A percentile compares a stretch with the other conserved stretches of the same genome.
Conservation (phyloP, 2,888 invertebrate species). For the Dicycla oo region DNA sequence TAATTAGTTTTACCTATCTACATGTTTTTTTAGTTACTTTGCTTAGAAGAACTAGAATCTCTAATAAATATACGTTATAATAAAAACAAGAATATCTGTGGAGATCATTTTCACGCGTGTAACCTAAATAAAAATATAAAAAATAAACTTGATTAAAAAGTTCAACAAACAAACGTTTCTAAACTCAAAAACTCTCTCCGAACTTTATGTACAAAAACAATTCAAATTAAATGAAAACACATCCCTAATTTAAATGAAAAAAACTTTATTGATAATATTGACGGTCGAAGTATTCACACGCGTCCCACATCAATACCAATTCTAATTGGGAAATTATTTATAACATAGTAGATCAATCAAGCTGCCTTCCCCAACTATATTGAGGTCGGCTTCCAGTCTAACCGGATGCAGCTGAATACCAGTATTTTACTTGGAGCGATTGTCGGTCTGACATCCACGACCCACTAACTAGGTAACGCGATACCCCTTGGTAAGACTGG, state of each 20-base stretch:
- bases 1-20: background rate
- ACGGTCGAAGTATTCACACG: too few relatives aligned
- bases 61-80: background rate
- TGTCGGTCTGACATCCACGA: too few relatives aligned
- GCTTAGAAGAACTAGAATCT: background rate
- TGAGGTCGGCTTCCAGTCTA: too few relatives aligned
- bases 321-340: background rate
- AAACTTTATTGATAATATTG: background rate
- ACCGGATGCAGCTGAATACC: too few relatives aligned
- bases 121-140: too few relatives aligned
- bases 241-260: background rate
- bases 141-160: background rate
- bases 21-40: background rate
- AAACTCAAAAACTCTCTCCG: background rate
- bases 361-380: too few relatives aligned
- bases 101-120: background rate
- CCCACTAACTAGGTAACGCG: too few relatives aligned
- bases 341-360: background rate
- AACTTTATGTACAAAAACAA: conserved; percentile 10
- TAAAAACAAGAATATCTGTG: background rate
- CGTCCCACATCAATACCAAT: background rate
- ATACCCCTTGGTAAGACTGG: too few relatives aligned
- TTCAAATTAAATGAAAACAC: conserved; percentile 5
- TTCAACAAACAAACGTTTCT: background rate
- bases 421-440: too few relatives aligned